Evolutionary conservation across 1,140 invertebrate genomes (phyloP), one percentile per base, ranked within the genome.

Genomic region (Trachymyrmex cornetzi): DNA sequence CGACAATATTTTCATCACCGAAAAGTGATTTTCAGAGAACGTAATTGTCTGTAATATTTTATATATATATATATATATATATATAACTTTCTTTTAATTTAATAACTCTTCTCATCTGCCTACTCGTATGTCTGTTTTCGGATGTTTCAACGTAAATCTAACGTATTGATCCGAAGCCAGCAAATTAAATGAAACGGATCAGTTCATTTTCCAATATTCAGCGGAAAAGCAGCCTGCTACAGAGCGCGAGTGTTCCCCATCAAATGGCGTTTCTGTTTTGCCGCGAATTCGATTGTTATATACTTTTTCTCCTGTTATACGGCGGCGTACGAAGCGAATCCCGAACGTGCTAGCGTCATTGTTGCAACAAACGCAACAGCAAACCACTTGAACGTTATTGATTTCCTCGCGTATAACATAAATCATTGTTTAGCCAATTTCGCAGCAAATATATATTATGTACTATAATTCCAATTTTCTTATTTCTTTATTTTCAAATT

Each of bases 131-230:
- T 80, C 55, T 14, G 2, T 34, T 80, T 80, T 19, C 61, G 34
- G 27, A 24, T 69, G 55, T 69, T 69, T 55, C n/a, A 22, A 38
- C n/a, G 27, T 5, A 30, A 53, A 55, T 81, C n/a, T 69, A 55
- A 81, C 48, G 14, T 69, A 24, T 63, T 44, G 61, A 87, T 84
- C 61, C 86, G 61, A 55, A 27, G 67, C 12, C 16, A 34, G 38
- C 48, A 85, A 80, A 88, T 77, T 64, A 72, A 87, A 85, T 64
- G 80, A 87, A 87, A 69, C 82, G 84, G 27, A 79, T 69, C 50
- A 77, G 53, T 71, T 77, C 44, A 77, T 79, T 85, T 63, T 85
- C 30, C 64, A 81, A 81, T 71, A 69, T 81, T 81, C 77, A 19
- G n/a, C 48, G 50, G 59, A 9, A 34, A 48, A 79, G 19, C 48